phyloP scores from a whole-genome alignment of 2,888 invertebrate genomes.

The Drosophila peninsularis region DNA sequence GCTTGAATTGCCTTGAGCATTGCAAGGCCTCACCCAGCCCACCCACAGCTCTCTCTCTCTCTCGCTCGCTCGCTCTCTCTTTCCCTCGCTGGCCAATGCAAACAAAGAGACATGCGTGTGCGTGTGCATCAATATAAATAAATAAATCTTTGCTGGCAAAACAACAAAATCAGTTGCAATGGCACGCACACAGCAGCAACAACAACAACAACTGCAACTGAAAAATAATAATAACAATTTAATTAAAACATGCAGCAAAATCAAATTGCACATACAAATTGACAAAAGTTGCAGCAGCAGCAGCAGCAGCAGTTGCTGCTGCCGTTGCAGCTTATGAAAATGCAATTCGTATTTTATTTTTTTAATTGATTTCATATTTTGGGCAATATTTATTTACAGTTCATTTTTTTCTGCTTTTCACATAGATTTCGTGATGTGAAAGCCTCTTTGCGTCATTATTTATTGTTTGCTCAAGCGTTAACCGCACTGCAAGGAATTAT shows the following conservation, averaged over 20 bases:
- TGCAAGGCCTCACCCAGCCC: constrained; percentile 22
- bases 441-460: constrained; percentile 40
- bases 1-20: constrained; percentile 78
- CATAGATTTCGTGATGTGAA: constrained; percentile 15
- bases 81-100: constrained; percentile 36
- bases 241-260: constrained; percentile 76
- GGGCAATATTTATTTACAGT: constrained; percentile 61
- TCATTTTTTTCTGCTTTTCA: not conserved
- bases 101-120: constrained; percentile 52
- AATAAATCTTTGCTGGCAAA: constrained; percentile 78
- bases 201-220: constrained; percentile 23
- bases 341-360: constrained; percentile 65
- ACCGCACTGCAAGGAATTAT: constrained; percentile 51
- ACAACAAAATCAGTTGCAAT: constrained; percentile 78
- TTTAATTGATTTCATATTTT: constrained; percentile 77
- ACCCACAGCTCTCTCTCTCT: not conserved
- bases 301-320: constrained; percentile 29
- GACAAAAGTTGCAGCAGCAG: constrained; percentile 20
- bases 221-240: constrained; percentile 78
- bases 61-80: not conserved
- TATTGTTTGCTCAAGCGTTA: constrained; percentile 58
- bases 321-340: constrained; percentile 72
- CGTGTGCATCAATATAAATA: constrained; percentile 74
- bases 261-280: constrained; percentile 52
- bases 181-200: constrained; percentile 55